Percentiles rank a stretch among this genome's conserved stretches.
These are phyloP conservation scores for Ericerus pela DNA, from an alignment of 1,140 invertebrate genomes.

Conservation along the genomic window DNA sequence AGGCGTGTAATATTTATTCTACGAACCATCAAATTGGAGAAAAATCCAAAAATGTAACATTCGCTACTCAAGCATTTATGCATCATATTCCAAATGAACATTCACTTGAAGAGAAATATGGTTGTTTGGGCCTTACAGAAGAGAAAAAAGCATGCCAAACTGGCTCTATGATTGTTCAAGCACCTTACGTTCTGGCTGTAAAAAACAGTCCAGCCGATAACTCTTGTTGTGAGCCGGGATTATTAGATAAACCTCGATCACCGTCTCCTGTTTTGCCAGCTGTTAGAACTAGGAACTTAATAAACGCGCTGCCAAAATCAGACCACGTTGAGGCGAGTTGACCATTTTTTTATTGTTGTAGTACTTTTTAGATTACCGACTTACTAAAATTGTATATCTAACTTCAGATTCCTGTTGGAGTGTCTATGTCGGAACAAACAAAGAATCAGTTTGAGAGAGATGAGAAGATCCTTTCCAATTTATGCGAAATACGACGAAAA, in stretches of 20 bases:
- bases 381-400: too few relatives aligned
- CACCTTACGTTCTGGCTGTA: background rate
- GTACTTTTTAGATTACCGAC: background rate
- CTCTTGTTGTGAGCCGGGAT: background rate
- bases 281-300: background rate
- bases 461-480: background rate
- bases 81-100: background rate
- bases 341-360: background rate
- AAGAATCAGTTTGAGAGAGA: background rate
- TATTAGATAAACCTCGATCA: background rate
- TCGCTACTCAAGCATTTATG: background rate
- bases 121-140: too few relatives aligned
- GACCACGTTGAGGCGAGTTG: background rate
- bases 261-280: background rate
- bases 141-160: background rate
- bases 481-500: slow-evolving; percentile 3
- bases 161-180: background rate
- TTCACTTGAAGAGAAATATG: background rate
- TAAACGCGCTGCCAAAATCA: background rate
- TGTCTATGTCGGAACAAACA: background rate
- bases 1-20: background rate
- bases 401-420: background rate
- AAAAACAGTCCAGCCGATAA: background rate
- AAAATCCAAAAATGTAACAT: background rate
- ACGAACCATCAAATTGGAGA: background rate